These are phyloP conservation scores for Pilophorus perplexus DNA, from an alignment of 2,888 invertebrate species.

Conservation along the genomic window DNA sequence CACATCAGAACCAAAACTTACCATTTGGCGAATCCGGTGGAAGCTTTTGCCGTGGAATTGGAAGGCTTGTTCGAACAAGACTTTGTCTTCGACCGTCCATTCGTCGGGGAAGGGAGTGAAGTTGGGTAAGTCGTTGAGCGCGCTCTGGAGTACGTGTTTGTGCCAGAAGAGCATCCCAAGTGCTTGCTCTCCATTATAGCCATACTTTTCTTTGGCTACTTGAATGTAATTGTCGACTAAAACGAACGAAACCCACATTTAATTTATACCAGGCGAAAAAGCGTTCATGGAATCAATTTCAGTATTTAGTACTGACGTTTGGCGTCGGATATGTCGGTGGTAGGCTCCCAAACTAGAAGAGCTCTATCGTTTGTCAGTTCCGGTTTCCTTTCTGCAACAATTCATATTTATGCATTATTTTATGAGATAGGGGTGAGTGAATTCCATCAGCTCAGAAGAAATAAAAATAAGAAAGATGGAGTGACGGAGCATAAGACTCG, in stretches of 20 bases:
- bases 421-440: no score
- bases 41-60: slow-evolving; percentile 98
- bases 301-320: slow-evolving; percentile 67
- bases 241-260: background rate
- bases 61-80: slow-evolving; percentile 96
- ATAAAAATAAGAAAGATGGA: no score
- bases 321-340: slow-evolving; percentile 78
- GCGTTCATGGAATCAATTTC: background rate
- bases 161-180: slow-evolving; percentile 98
- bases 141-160: slow-evolving; percentile 90
- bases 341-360: slow-evolving; percentile 93
- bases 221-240: slow-evolving; percentile 93
- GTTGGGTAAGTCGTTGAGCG: slow-evolving; percentile 89
- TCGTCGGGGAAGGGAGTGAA: slow-evolving; percentile 97
- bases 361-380: slow-evolving; percentile 83
- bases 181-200: slow-evolving; percentile 96
- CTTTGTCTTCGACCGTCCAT: slow-evolving; percentile 98
- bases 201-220: slow-evolving; percentile 93
- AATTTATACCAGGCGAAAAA: no score
- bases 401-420: background rate
- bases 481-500: no score
- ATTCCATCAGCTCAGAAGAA: no score
- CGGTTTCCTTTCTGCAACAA: slow-evolving; percentile 62
- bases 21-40: slow-evolving; percentile 96
- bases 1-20: no score